Conservation (phyloP, 2,113 vertebrate species). For the Sigmodon hispidus region DNA sequence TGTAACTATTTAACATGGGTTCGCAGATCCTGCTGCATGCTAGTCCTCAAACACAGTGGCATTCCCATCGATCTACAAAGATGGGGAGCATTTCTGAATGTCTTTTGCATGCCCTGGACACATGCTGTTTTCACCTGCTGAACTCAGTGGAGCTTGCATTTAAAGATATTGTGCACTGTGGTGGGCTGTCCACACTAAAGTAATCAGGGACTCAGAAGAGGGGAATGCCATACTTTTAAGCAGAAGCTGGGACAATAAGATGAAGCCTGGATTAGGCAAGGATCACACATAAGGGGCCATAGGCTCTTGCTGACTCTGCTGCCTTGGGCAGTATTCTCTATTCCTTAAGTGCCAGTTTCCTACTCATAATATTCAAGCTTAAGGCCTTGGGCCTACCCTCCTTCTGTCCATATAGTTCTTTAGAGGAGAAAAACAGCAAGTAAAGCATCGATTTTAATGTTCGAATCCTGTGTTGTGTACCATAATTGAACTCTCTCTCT, state of each 20-base stretch:
- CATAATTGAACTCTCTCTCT: slow-evolving; percentile 25
- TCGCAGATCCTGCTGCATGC: background rate
- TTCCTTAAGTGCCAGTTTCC: background rate
- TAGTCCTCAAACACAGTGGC: background rate
- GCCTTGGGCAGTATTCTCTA: background rate
- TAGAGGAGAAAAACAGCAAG: background rate
- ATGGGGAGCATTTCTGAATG: background rate
- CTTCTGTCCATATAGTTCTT: background rate
- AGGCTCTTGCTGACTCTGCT: background rate
- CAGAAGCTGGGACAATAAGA: background rate
- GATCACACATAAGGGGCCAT: accelerated
- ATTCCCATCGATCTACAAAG: background rate
- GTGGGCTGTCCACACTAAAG: background rate
- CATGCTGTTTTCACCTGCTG: background rate
- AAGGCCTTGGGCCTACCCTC: background rate
- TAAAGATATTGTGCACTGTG: background rate
- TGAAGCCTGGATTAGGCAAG: background rate
- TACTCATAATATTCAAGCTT: background rate
- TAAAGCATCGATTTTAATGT: slow-evolving; percentile 17
- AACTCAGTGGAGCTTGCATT: background rate
- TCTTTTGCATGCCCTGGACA: background rate
- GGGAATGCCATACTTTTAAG: background rate
- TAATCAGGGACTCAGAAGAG: background rate
- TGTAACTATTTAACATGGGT: background rate
- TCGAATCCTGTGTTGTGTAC: background rate